Evolutionary conservation across 2,888 invertebrate genomes (phyloP).

Genomic region (Augiades crinisus): DNA sequence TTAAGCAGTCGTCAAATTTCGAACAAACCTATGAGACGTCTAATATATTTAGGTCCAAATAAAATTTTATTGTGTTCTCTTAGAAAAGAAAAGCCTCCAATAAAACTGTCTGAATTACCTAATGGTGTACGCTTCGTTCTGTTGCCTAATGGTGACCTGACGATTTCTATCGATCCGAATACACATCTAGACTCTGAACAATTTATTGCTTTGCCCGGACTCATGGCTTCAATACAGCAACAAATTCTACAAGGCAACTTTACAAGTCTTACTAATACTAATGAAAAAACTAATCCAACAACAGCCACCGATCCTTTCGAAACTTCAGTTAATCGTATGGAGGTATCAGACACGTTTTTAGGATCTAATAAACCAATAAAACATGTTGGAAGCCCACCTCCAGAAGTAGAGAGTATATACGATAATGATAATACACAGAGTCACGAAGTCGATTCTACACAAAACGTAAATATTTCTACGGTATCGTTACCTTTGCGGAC

Average conservation of each 20-base stretch:
- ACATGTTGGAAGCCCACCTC: no score
- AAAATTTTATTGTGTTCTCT: constrained; percentile 64
- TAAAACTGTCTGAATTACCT: constrained; percentile 36
- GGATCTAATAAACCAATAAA: no score
- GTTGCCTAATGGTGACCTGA: constrained; percentile 42
- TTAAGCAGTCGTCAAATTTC: constrained; percentile 38
- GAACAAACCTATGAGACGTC: constrained; percentile 36
- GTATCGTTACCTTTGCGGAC: no score
- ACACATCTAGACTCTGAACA: constrained; percentile 35
- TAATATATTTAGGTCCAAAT: constrained; percentile 58
- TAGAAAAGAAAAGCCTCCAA: constrained; percentile 31
- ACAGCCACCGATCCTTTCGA: no score
- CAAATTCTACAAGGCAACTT: constrained; percentile 35
- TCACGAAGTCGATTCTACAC: no score
- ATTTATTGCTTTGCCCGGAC: constrained; percentile 38
- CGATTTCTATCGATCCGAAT: constrained; percentile 39
- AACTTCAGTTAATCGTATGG: no score
- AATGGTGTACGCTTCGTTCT: constrained; percentile 45
- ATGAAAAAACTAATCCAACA: no score
- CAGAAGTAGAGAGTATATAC: no score
- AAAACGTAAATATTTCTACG: no score
- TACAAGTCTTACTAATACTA: no score
- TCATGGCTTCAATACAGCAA: constrained; percentile 43
- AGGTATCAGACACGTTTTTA: no score
- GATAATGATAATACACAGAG: no score